These are phyloP conservation scores for Barypeithes pellucidus DNA, from an alignment of 2,888 invertebrate species.

Conservation along the genomic window DNA sequence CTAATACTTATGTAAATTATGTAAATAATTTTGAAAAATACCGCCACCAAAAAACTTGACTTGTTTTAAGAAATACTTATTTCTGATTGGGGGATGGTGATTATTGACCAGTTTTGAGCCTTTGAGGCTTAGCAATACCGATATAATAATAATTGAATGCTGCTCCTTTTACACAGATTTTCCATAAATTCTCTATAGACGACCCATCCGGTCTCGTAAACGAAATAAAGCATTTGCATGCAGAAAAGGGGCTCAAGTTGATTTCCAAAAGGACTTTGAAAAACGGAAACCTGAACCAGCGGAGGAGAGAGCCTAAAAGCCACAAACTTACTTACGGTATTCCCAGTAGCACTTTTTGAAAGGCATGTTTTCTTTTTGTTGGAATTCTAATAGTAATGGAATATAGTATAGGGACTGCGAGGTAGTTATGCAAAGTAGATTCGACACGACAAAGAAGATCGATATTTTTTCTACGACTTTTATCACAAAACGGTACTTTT, in stretches of 20 bases:
- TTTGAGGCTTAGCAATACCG: too few relatives aligned
- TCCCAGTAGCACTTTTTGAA: conserved; percentile 3
- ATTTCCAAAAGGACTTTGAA: conserved; percentile 15
- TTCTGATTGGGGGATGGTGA: too few relatives aligned
- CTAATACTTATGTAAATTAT: too few relatives aligned
- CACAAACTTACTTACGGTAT: conserved; percentile 5
- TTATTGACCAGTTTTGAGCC: too few relatives aligned
- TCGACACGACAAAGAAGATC: not conserved
- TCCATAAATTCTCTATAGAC: conserved; percentile 2
- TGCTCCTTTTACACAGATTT: not conserved
- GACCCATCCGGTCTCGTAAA: not conserved
- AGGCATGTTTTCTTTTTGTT: not conserved
- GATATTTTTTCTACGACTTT: not conserved
- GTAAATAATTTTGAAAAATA: too few relatives aligned
- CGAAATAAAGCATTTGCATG: conserved; percentile 12
- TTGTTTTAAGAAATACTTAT: too few relatives aligned
- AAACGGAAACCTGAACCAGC: conserved; percentile 6
- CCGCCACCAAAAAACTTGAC: too few relatives aligned
- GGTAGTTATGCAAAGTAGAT: not conserved
- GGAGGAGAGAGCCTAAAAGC: conserved; percentile 7
- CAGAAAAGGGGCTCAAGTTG: conserved; percentile 12
- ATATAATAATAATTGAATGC: too few relatives aligned
- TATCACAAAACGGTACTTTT: too few relatives aligned
- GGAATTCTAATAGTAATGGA: not conserved
- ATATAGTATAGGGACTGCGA: not conserved